Base-by-base conservation (phyloP, 2,113 vertebrate genomes). In the Xiphophorus maculatus region DNA sequence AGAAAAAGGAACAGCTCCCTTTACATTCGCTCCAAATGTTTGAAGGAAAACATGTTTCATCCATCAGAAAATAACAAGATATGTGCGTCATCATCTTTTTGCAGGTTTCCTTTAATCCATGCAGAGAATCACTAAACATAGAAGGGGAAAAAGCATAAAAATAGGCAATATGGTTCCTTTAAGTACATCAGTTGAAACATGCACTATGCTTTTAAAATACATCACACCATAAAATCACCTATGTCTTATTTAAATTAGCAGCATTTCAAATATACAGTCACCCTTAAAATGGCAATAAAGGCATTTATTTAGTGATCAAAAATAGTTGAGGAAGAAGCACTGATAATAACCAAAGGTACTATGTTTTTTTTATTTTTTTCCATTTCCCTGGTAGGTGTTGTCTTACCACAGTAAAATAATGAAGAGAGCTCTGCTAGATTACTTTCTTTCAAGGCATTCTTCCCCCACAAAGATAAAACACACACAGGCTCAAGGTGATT, bases 381-480 rank as follows among this genome's bases (percentile, higher is more conserved):
- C 75, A 83, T 86, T 81, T 84, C 72, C 44, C 33, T 72, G 63
- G 76, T 69, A 48, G 80, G 72, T 78, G 74, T 80, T 81, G 81
- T 86, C 62, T 54, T 81, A 27, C 76, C 76, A 64, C 71, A 84
- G 70, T 75, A 85, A 86, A 80, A 80, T 69, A 80, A 83, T 80
- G 83, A 82, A 83, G 77, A 81, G 76, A 81, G 76, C 76, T 58
- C 51, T 51, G 77, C 82, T 64, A 63, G 80, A 85, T 89, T 75
- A 70, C 40, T 74, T 82, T n/a, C 76, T 90, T 89, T 89, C 84
- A 88, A 84, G 74, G 74, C 77, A 78, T 77, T 68, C 80, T 75
- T 83, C 79, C 72, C 70, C 79, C 73, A 79, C 81, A 84, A 58
- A 81, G 75, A 91, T 84, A 78, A 89, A 82, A 90, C 70, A 84